A percentile compares a stretch with the other conserved stretches of the same genome.
Evolutionary conservation across 1,140 invertebrate genomes (phyloP).

Genomic region (Chionoecetes opilio): DNA sequence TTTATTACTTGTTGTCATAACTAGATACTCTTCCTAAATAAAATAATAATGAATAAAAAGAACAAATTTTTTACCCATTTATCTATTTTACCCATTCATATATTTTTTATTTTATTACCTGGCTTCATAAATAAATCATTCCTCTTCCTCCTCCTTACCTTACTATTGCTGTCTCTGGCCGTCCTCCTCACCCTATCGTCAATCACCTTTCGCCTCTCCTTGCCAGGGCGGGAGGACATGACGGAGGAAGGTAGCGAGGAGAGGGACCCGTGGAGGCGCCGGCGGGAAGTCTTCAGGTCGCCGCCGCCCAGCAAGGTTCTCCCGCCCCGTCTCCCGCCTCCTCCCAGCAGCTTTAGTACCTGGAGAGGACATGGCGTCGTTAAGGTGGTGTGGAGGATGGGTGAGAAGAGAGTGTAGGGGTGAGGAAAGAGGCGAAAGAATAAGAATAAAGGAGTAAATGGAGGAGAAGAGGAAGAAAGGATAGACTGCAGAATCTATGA

Average conservation of each 20-base stretch:
- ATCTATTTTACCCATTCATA: too few species aligned
- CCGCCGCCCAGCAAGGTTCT: conserved; percentile 24
- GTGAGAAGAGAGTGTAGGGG: neutral
- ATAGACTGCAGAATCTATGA: neutral
- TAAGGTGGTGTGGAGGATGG: neutral
- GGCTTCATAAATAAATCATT: too few species aligned
- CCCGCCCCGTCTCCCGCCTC: conserved; percentile 86
- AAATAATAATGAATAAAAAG: too few species aligned
- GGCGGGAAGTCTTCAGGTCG: conserved; percentile 78
- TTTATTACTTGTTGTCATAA: too few species aligned
- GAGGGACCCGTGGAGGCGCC: conserved; percentile 88
- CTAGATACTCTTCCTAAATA: too few species aligned
- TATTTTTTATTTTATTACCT: too few species aligned
- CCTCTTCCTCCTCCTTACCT: conserved; percentile 34
- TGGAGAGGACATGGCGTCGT: conserved; percentile 82
- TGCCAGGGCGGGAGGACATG: conserved; percentile 88
- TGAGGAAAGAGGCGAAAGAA: too few species aligned
- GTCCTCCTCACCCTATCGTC: conserved; percentile 83
- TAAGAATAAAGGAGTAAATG: neutral
- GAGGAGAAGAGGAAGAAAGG: neutral
- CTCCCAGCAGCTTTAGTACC: conserved; percentile 92
- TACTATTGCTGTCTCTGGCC: conserved; percentile 85
- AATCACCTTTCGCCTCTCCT: conserved; percentile 77
- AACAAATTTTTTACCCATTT: too few species aligned
- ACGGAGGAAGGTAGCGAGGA: conserved; percentile 93